Base-by-base conservation (phyloP, 1,140 invertebrate species). In the Homalodisca vitripennis region DNA sequence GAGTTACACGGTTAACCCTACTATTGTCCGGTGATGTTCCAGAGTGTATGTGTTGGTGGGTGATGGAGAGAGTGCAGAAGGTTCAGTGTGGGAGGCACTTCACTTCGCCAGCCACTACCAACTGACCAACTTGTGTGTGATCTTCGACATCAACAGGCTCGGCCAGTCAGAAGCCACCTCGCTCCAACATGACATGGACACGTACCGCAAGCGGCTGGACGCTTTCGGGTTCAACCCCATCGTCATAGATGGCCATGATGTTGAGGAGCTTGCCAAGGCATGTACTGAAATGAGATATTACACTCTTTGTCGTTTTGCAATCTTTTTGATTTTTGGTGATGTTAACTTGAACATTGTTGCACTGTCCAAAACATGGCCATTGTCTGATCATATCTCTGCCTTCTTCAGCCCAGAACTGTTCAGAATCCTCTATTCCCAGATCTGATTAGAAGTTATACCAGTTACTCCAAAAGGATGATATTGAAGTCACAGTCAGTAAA, bases 41-140 rank as follows among this genome's bases (percentile, higher is more conserved):
- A 26, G 57, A 62, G 24, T 67, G 29, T 67, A 75, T 79, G 98
- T 95, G 75, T 76, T 99, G 32, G 87, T 99, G 71, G 98, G 98
- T 55, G 98, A 99, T 84, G 98, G 98, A 24, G 98, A 99, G 83
- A 92, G 93, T 75, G 95, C 96, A 0, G 98, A 99, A 84, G 98
- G 98, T 70, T 97, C 95, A 17, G 89, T 99, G 70, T 99, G 98
- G 98, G 98, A 99, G 83, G 97, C 97, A 0, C 82, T 99, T 48
- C 88, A 95, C 75, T 99, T 99, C 82, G 93, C 95, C 47, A 91
- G 92, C 60, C 86, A 92, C 78, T 99, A 99, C 81, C 94, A 97
- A 68, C 85, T 99, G 30, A 95, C 99, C 80, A 99, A 99, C 83
- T 83, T 99, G 2, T 94, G 95, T 62, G 94, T 95, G 20, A 95